phyloP scores from a whole-genome alignment of 2,797 vertebrate species.

The Xenops minutus region DNA sequence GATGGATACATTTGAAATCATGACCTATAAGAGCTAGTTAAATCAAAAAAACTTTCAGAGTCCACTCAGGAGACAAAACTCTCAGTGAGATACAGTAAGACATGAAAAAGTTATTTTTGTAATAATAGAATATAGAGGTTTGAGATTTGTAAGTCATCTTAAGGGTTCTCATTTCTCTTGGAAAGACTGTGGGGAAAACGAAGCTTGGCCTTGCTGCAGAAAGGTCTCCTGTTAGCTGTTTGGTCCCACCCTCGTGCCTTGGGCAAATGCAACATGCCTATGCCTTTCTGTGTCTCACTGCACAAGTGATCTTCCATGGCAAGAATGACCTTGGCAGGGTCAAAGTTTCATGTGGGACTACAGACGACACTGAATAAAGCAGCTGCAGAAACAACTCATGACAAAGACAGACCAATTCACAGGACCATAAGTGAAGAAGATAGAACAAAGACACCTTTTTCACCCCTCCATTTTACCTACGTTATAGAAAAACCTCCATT shows the following conservation, averaged over 20 bases:
- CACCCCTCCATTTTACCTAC: not conserved
- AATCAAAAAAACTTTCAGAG: not conserved
- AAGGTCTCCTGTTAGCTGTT: not conserved
- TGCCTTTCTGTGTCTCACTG: not conserved
- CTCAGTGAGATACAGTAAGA: not conserved
- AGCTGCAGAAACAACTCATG: not conserved
- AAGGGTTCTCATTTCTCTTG: not conserved
- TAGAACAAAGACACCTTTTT: not conserved
- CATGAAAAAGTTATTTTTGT: not conserved
- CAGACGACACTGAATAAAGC: not conserved
- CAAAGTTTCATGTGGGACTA: accelerated
- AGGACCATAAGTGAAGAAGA: not conserved
- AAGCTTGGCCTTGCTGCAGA: not conserved
- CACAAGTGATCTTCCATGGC: not conserved
- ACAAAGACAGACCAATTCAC: not conserved
- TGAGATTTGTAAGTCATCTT: not conserved
- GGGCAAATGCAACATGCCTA: not conserved
- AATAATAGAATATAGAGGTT: not conserved
- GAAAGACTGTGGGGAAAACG: not conserved
- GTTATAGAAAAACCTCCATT: not conserved
- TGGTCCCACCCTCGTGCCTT: not conserved
- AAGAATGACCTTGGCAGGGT: not conserved
- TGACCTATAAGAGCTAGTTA: not conserved
- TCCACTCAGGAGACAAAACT: not conserved
- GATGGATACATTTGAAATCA: not conserved